Conservation (phyloP, 2,888 invertebrate species). For the Aleiodes leptofemur region DNA sequence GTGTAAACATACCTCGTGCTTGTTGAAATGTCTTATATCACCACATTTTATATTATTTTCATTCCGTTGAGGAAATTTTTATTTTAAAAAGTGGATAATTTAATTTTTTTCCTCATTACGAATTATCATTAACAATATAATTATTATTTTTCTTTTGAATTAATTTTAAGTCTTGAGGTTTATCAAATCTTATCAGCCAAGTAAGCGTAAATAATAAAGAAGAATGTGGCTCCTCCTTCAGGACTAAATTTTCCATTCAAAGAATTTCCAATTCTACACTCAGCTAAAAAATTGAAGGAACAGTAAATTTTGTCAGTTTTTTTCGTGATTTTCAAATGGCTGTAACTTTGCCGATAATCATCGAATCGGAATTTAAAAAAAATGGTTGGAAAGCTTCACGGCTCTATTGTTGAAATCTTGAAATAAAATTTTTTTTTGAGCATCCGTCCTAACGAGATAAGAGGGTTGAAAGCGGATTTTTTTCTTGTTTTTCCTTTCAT, state of each 20-base stretch:
- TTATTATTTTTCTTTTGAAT: background rate
- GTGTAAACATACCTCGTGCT: slow-evolving; percentile 31
- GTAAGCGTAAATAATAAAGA: slow-evolving; percentile 25
- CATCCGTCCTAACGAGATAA: too few species aligned
- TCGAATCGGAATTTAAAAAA: too few species aligned
- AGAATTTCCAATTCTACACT: slow-evolving; percentile 12
- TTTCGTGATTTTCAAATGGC: too few species aligned
- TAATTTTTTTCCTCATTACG: background rate
- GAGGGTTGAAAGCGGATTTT: too few species aligned
- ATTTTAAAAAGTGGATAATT: background rate
- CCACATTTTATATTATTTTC: background rate
- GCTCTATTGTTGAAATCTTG: too few species aligned
- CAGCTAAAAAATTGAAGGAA: too few species aligned
- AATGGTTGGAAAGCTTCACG: too few species aligned
- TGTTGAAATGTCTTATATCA: background rate
- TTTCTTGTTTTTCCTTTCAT: too few species aligned
- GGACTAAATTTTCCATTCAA: slow-evolving; percentile 34
- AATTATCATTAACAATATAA: slow-evolving; percentile 3
- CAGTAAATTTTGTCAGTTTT: too few species aligned
- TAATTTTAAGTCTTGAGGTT: slow-evolving; percentile 16
- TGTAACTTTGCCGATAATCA: background rate
- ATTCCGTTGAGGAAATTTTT: background rate
- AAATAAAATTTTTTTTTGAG: too few species aligned
- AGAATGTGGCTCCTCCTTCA: slow-evolving; percentile 11
- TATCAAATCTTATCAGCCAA: slow-evolving; percentile 37